Conservation (phyloP, 2,888 invertebrate species). For the Selenia dentaria region DNA sequence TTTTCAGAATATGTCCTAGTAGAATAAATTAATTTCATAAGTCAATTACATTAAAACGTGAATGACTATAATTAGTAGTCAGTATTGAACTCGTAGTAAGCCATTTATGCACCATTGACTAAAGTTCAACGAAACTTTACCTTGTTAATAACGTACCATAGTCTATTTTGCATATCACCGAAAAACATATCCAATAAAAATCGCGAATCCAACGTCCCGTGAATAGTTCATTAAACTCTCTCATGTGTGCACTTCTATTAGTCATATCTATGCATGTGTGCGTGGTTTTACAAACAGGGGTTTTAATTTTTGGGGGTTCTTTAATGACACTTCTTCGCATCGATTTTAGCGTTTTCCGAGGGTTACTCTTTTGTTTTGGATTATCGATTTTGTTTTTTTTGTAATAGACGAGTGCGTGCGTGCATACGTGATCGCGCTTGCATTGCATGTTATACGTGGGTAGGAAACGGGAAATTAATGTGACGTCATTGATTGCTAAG, state of each 20-base stretch:
- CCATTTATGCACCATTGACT: no score
- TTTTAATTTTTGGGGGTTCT: constrained; percentile 83
- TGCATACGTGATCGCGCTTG: constrained; percentile 60
- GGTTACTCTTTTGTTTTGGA: constrained; percentile 80
- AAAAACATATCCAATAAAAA: constrained; percentile 20
- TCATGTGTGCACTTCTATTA: constrained; percentile 56
- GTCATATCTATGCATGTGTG: constrained; percentile 48
- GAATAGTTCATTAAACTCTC: constrained; percentile 42
- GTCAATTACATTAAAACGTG: no score
- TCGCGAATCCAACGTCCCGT: constrained; percentile 14
- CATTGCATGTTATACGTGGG: constrained; percentile 38
- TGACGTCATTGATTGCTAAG: constrained; percentile 33
- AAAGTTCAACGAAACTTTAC: not conserved
- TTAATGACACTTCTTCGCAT: constrained; percentile 84
- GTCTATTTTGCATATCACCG: constrained; percentile 8
- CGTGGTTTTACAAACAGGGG: constrained; percentile 60
- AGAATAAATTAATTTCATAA: no score
- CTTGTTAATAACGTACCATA: no score
- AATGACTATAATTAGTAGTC: no score
- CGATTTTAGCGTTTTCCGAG: constrained; percentile 79
- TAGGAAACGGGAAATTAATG: constrained; percentile 34
- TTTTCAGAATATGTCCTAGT: no score
- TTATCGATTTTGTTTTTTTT: constrained; percentile 72
- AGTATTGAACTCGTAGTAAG: no score
- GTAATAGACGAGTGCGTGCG: constrained; percentile 53